phyloP scores from a whole-genome alignment of 2,888 invertebrate genomes.

The Amblyjoppa proteus region DNA sequence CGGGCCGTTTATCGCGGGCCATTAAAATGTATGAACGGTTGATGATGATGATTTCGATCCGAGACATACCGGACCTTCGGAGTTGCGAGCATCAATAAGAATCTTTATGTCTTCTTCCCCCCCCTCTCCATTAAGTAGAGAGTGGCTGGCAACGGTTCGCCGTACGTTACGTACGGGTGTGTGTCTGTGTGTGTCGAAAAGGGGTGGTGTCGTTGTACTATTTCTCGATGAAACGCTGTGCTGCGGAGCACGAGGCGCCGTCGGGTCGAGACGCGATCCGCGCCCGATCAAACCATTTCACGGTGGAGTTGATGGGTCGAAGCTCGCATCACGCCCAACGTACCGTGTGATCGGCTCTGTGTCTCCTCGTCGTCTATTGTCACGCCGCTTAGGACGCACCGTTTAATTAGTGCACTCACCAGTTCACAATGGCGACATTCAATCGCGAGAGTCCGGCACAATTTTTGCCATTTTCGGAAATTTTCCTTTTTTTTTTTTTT shows the following conservation, averaged over 20 bases:
- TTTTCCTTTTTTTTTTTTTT: too few species aligned
- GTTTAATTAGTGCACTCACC: constrained; percentile 58
- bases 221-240: constrained; percentile 57
- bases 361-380: constrained; percentile 24
- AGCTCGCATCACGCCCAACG: constrained; percentile 61
- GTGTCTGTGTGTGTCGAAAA: constrained; percentile 9
- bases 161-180: constrained; percentile 31
- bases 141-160: constrained; percentile 18
- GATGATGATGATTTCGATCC: neutral
- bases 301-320: constrained; percentile 69
- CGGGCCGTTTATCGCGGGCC: neutral
- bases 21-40: neutral
- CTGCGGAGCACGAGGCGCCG: constrained; percentile 68
- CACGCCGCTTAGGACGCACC: constrained; percentile 37
- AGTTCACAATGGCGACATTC: constrained; percentile 35
- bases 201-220: constrained; percentile 47
- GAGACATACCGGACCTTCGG: neutral
- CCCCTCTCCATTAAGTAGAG: constrained; percentile 41
- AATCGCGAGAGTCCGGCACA: neutral
- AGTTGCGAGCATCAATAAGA: constrained; percentile 1
- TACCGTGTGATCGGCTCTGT: constrained; percentile 29
- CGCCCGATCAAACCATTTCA: constrained; percentile 72
- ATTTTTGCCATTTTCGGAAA: too few species aligned
- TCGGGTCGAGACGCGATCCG: constrained; percentile 70
- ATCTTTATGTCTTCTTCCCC: constrained; percentile 24